Evolutionary conservation across 2,113 vertebrate species (phyloP), one percentile per base, ranked within the genome.

Genomic region (Tachuris rubrigastra): DNA sequence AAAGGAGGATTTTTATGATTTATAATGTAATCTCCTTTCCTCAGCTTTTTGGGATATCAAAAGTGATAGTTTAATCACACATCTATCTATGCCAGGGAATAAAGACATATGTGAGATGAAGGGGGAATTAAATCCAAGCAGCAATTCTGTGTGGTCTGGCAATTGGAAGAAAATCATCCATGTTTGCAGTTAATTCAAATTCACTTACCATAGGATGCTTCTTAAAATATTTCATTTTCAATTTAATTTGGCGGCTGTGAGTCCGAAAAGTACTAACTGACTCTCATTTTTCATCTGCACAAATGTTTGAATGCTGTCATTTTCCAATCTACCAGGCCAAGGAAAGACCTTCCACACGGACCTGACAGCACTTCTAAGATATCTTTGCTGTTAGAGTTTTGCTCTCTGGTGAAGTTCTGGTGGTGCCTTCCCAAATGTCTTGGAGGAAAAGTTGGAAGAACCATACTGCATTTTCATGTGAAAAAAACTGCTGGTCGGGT

Each of bases 191-290:
- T 94, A 90, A 97, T 96, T 95, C 95, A 96, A 81, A 91, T 89
- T 96, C 95, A 93, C 82, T 89, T 92, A 63, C 85, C 83, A 62
- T 71, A 58, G 47, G 72, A 93, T 66, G 62, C 53, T 90, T 97
- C 90, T 96, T 87, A 96, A 96, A 96, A 86, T 94, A 85, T 93
- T 97, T 95, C 37, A 86, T 96, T 96, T 96, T 95, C 94, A 90
- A 92, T 77, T 74, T 96, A 93, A 90, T 96, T 95, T 93, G 86
- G 67, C 75, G 84, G 73, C 66, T 90, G 62, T 68, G 83, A 89
- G 37, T 87, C 73, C 77, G 87, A 97, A 94, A 78, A 66, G 31
- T 81, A 91, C 52, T 95, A 94, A 94, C 78, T 63, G 69, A 83
- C 52, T 80, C 82, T 71, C 81, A 88, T 95, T 93, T 93, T 95